Evolutionary conservation across 2,113 vertebrate genomes (phyloP).

Genomic region (Chascanopsetta lugubris): DNA sequence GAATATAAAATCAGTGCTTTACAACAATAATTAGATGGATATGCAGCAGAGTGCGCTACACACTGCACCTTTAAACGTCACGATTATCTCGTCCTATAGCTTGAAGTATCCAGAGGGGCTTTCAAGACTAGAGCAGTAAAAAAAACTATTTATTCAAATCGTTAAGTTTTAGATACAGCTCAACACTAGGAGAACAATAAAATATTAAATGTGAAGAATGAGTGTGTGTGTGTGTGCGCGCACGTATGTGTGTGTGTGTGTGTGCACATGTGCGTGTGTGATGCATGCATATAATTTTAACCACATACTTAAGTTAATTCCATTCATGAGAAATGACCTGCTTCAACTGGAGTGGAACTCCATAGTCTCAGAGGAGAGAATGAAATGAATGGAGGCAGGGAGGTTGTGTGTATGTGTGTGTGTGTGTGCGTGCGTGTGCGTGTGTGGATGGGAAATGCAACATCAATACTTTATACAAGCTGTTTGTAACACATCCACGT

Average conservation of each 20-base stretch:
- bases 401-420: neutral
- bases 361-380: neutral
- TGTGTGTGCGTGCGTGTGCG: neutral
- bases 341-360: neutral
- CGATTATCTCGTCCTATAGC: too few species aligned
- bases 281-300: neutral
- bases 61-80: too few species aligned
- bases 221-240: too few species aligned
- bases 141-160: too few species aligned
- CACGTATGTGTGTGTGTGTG: too few species aligned
- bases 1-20: neutral
- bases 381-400: neutral
- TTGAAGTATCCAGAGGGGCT: too few species aligned
- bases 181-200: too few species aligned
- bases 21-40: neutral
- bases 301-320: neutral
- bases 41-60: too few species aligned
- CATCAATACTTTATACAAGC: constrained; percentile 56
- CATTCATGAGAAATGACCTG: neutral
- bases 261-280: neutral
- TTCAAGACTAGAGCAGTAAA: too few species aligned
- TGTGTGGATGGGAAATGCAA: constrained; percentile 18
- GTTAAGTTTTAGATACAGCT: too few species aligned
- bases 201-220: neutral
- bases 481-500: constrained; percentile 23